phyloP scores from a whole-genome alignment of 2,888 invertebrate species.

The Lingula anatina region DNA sequence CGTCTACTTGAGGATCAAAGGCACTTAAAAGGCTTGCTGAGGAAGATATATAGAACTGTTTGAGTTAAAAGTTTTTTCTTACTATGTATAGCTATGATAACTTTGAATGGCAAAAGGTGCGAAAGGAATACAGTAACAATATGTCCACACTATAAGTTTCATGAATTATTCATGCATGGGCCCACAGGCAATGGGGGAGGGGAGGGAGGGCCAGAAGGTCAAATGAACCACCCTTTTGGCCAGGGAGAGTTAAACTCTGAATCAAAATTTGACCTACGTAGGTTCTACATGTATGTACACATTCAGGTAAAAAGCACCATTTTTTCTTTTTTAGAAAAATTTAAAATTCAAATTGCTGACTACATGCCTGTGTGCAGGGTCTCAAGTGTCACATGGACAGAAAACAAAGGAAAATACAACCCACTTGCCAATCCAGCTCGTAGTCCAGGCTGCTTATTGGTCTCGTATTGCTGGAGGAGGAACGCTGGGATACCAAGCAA shows the following conservation, averaged over 20 bases:
- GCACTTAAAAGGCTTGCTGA: constrained; percentile 34
- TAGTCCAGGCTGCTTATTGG: constrained; percentile 33
- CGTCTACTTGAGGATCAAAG: constrained; percentile 32
- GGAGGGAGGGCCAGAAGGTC: too few relatives aligned
- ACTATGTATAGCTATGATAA: not conserved
- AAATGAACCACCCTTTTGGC: not conserved
- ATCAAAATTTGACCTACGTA: too few relatives aligned
- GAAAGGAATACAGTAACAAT: not conserved
- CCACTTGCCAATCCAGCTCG: constrained; percentile 35
- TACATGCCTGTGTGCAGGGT: not conserved
- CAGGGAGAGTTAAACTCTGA: too few relatives aligned
- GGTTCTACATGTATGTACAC: too few relatives aligned
- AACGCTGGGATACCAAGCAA: constrained; percentile 28
- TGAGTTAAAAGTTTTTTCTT: not conserved
- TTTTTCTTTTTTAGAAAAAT: too few relatives aligned
- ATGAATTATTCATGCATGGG: too few relatives aligned
- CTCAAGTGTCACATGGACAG: not conserved
- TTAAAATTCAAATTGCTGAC: too few relatives aligned
- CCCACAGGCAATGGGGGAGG: too few relatives aligned
- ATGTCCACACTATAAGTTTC: too few relatives aligned
- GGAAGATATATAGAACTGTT: constrained; percentile 4
- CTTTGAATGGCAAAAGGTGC: not conserved
- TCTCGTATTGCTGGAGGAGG: constrained; percentile 29
- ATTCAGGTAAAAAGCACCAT: too few relatives aligned
- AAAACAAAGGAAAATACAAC: not conserved